Percentiles rank a stretch among this genome's conserved stretches.
These are phyloP conservation scores for Natator depressus DNA, from an alignment of 2,113 vertebrate species.

Conservation along the genomic window DNA sequence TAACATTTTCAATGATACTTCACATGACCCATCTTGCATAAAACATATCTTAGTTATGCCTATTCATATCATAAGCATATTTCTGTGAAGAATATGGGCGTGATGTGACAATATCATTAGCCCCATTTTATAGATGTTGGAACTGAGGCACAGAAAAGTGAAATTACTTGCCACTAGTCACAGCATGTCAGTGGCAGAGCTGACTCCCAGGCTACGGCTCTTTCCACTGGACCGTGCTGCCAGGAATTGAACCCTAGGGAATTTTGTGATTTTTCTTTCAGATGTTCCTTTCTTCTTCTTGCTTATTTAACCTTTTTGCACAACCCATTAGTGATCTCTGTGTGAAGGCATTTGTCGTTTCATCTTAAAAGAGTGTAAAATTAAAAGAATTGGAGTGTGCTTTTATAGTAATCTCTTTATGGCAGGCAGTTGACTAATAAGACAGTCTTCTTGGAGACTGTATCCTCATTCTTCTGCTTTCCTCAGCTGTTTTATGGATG, in stretches of 20 bases:
- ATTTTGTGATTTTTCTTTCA: accelerated
- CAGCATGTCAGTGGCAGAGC: background rate
- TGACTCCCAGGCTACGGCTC: background rate
- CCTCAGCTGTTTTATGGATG: background rate
- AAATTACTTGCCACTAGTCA: background rate
- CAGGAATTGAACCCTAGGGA: background rate
- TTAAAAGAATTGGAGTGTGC: background rate
- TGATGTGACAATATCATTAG: no score
- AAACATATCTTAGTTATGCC: no score
- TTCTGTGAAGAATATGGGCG: no score
- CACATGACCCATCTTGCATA: no score
- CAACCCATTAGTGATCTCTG: background rate
- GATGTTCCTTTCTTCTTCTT: background rate
- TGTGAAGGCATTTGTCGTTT: background rate
- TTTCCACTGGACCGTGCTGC: background rate
- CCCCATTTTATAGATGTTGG: background rate
- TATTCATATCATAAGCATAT: no score
- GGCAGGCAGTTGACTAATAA: background rate
- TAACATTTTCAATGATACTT: no score
- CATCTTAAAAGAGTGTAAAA: background rate
- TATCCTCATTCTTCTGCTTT: background rate
- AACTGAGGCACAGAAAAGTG: background rate
- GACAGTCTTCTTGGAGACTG: background rate
- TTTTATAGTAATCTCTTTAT: background rate
- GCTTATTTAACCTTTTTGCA: background rate